These are phyloP conservation scores for Apus apus DNA, from an alignment of 2,113 vertebrate species.

Conservation along the genomic window DNA sequence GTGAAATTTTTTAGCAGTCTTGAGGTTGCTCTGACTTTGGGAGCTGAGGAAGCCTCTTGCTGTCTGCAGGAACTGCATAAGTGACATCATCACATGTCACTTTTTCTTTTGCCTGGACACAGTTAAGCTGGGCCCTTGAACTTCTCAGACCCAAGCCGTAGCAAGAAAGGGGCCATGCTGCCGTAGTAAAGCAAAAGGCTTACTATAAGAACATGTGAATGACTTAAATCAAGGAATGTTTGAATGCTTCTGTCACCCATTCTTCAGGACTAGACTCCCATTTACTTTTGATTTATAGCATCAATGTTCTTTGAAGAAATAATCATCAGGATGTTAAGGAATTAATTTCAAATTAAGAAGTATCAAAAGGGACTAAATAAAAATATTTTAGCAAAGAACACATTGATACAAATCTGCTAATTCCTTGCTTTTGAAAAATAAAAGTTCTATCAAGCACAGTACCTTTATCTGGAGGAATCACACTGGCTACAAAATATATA, in stretches of 20 bases:
- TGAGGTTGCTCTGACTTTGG: background rate
- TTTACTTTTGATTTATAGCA: background rate
- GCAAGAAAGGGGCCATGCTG: background rate
- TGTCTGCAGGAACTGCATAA: background rate
- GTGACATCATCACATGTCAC: background rate
- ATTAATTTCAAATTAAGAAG: background rate
- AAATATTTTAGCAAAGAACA: background rate
- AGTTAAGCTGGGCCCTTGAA: background rate
- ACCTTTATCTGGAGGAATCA: background rate
- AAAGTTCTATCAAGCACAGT: background rate
- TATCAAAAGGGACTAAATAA: background rate
- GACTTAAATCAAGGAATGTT: background rate
- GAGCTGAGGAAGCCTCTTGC: background rate
- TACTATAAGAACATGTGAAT: background rate
- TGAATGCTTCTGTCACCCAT: background rate
- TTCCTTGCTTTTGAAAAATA: background rate
- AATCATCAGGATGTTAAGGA: background rate
- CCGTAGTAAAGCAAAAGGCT: background rate
- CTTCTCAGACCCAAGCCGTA: background rate
- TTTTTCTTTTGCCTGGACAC: background rate
- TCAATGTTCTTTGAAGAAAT: background rate
- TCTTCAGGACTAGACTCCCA: background rate
- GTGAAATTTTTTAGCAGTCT: background rate
- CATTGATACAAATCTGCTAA: background rate
- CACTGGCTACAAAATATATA: background rate